Evolutionary conservation across 2,797 vertebrate genomes (phyloP).

Genomic region (Zalophus californianus): DNA sequence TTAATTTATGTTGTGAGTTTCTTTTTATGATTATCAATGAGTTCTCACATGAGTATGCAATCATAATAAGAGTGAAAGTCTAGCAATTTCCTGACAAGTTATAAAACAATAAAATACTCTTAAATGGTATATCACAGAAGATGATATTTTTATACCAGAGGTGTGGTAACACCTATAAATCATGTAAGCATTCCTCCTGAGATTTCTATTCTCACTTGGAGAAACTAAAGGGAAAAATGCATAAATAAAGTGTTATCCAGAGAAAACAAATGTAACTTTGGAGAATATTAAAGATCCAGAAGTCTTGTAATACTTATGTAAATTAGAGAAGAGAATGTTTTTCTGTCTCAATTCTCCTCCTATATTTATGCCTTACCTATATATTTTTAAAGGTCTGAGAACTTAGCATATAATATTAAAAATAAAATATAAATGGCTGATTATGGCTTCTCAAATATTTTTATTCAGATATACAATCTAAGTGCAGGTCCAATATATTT

Average conservation of each 20-base stretch:
- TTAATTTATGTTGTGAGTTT: conserved; percentile 67
- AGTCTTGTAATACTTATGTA: neutral
- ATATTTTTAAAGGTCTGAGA: neutral
- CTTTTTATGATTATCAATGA: conserved; percentile 71
- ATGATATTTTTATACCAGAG: conserved; percentile 37
- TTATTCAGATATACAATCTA: neutral
- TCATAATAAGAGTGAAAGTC: conserved; percentile 61
- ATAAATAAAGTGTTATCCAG: neutral
- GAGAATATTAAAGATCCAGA: neutral
- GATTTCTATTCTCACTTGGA: conserved; percentile 61
- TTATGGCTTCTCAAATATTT: neutral
- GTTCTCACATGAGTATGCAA: conserved; percentile 59
- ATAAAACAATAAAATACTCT: conserved; percentile 70
- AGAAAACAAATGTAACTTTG: neutral
- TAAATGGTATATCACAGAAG: conserved; percentile 50
- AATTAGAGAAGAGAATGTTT: neutral
- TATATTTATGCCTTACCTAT: neutral
- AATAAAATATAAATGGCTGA: neutral
- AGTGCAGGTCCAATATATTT: neutral
- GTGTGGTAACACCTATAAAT: conserved; percentile 47
- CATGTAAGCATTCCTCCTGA: conserved; percentile 30
- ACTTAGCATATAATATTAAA: neutral
- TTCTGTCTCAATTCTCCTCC: neutral
- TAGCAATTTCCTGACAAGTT: conserved; percentile 71
- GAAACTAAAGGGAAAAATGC: conserved; percentile 25